Base-by-base conservation (phyloP, 2,888 invertebrate species). In the Phengaris alcon region DNA sequence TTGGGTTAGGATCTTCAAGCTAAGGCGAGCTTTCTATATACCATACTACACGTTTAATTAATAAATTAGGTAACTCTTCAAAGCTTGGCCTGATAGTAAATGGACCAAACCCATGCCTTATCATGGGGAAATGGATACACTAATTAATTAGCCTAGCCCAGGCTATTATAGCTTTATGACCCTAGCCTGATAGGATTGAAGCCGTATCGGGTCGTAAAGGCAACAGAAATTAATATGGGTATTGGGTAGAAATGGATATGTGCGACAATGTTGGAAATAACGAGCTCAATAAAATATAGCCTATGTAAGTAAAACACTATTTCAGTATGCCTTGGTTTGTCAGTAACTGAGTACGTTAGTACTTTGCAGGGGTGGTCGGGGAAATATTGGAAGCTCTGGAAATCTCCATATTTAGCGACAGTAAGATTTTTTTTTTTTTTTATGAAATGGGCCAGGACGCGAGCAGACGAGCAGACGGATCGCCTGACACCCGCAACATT, bases 81-180 rank as follows among this genome's bases (percentile, higher is more conserved):
- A 35, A 35, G 35, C 35, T 12, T 9, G 64, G 12, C 64, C 59
- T 3, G 35, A 64, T 64, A 64, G 48, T 22, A 22, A 59, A 22
- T 35, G 2, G 64, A 64, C 64, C 64, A 35, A 75, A 59, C 70
- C 72, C 73, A 57, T 57, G 15, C 54, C 64, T 57, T 76, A 77
- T 75, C 75, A 57, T 69, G 15, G 85, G 87, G 85, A 80, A 85
- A 85, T 84, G 87, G 90, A 90, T 90, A 91, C 84, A 86, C 83
- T 90, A 92, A 92, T 93, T 93, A 93, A 93, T 91, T 90, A 90
- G 82, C 89, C 89, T 85, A 85, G 85, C 91, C 90, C 87, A 85
- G 85, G 85, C 86, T 88, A 89, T 90, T 91, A 91, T 91, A 90
- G 85, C 84, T 90, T 92, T 91, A 92, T 87, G 90, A 89, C 84